These are phyloP conservation scores for Ophonus ardosiacus DNA, from an alignment of 2,888 invertebrate species.

Conservation along the genomic window DNA sequence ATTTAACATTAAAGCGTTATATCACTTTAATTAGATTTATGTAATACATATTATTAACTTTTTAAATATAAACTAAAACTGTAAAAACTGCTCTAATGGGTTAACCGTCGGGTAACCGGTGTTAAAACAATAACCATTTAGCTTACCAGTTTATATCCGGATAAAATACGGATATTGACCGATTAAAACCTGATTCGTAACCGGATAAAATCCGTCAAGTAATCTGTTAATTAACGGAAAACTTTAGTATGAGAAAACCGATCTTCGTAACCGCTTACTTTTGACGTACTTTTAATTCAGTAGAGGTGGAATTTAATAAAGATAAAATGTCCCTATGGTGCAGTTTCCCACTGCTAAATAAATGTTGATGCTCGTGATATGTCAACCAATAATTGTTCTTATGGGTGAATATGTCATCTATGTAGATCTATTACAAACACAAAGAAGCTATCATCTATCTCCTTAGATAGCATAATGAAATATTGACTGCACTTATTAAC, in stretches of 20 bases:
- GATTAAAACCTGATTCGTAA: no score
- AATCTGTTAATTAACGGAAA: no score
- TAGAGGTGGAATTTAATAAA: background rate
- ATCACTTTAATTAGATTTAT: background rate
- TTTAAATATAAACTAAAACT: no score
- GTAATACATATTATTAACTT: background rate
- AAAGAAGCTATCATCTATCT: background rate
- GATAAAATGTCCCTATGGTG: background rate
- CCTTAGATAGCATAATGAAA: background rate
- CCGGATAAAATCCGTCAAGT: no score
- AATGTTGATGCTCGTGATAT: background rate
- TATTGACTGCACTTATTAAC: background rate
- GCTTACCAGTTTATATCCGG: no score
- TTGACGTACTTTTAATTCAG: background rate
- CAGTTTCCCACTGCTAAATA: background rate
- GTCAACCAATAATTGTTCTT: background rate
- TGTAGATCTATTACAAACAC: background rate
- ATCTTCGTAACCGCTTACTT: no score
- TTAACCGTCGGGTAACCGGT: no score
- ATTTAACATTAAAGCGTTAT: background rate
- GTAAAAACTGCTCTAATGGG: background rate
- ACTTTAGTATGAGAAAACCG: no score
- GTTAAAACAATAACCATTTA: no score
- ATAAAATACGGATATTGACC: no score
- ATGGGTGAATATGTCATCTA: background rate